Conservation (phyloP, 2,797 vertebrate genomes). For the Pseudotriccus pelzelni region DNA sequence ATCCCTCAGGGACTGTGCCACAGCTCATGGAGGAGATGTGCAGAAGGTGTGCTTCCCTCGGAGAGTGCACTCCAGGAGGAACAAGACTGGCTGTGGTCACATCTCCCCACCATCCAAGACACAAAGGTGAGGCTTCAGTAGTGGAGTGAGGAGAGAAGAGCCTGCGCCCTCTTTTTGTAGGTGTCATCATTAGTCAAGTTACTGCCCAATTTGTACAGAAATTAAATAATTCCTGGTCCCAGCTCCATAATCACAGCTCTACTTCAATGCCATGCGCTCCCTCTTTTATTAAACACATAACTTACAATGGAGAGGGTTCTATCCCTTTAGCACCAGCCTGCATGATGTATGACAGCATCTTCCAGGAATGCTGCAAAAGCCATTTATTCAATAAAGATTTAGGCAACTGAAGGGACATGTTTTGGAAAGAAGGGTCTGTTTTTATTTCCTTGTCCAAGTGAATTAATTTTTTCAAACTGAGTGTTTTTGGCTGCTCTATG, state of each 20-base stretch:
- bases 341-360: not conserved
- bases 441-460: not conserved
- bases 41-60: not conserved
- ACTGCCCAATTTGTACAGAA: not conserved
- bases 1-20: rapidly evolving
- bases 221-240: not conserved
- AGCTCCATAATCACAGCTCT: not conserved
- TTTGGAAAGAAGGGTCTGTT: conserved; percentile 8
- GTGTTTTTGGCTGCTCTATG: not conserved
- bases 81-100: not conserved
- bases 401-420: not conserved
- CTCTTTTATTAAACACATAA: not conserved
- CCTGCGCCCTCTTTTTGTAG: not conserved
- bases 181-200: not conserved
- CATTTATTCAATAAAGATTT: not conserved
- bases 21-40: not conserved
- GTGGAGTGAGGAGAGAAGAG: not conserved
- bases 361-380: not conserved
- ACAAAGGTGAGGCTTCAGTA: not conserved
- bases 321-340: not conserved
- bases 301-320: not conserved
- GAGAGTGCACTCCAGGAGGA: not conserved
- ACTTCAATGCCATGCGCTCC: not conserved
- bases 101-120: not conserved
- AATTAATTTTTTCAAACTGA: not conserved